Conservation (phyloP, 35 echinoderm and acorn worm species). For the Diadema setosum region DNA sequence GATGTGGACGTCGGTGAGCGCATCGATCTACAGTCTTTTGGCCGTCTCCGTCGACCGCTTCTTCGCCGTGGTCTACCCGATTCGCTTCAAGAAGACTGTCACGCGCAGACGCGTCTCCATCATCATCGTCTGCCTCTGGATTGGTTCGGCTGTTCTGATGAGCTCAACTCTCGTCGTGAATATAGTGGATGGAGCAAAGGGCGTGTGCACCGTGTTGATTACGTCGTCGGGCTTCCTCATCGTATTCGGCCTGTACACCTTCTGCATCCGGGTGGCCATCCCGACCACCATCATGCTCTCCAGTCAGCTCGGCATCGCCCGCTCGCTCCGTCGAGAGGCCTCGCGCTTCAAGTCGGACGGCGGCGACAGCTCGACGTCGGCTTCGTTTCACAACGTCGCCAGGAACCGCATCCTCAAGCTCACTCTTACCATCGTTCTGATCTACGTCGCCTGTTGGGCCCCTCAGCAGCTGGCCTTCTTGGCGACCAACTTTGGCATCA, state of each 20-base stretch:
- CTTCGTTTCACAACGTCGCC: background rate
- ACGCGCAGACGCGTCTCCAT: background rate
- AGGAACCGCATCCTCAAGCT: constrained; percentile 14
- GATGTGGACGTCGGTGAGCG: background rate
- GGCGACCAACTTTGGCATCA: background rate
- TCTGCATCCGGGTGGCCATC: background rate
- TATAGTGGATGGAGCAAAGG: background rate
- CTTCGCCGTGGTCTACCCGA: constrained; percentile 4
- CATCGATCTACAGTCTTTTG: background rate
- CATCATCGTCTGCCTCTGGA: background rate
- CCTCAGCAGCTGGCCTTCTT: constrained; percentile 37
- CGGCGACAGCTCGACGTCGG: background rate
- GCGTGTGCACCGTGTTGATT: background rate
- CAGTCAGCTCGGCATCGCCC: background rate
- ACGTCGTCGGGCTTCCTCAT: background rate
- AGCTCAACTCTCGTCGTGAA: background rate
- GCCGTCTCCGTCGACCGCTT: constrained; percentile 19
- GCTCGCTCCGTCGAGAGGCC: background rate
- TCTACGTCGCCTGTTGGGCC: constrained; percentile 23
- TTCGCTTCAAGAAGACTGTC: background rate
- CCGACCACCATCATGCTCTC: background rate
- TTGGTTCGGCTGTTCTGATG: background rate
- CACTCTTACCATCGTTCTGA: constrained; percentile 2
- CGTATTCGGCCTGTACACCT: constrained; percentile 3
- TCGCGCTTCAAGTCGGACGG: background rate